A percentile compares a stretch with the other conserved stretches of the same genome.
These are phyloP conservation scores for Sebastes oblongus DNA, from an alignment of 2,797 vertebrate species.

Conservation along the genomic window DNA sequence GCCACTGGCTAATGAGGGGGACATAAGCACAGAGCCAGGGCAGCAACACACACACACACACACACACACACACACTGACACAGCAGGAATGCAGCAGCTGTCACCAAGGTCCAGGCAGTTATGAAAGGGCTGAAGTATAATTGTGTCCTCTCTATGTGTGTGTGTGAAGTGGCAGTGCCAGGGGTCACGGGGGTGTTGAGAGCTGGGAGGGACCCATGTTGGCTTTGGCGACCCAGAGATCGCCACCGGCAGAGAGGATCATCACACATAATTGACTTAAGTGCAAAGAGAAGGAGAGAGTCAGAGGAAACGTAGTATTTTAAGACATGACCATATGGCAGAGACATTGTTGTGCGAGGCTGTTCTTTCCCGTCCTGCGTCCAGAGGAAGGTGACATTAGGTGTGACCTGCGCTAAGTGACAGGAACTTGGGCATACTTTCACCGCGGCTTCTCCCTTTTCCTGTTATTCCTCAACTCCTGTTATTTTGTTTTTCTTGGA, in stretches of 20 bases:
- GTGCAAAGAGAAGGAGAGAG: not conserved
- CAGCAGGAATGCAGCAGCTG: conserved; percentile 75
- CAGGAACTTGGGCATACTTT: conserved; percentile 78
- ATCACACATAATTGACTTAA: conserved; percentile 42
- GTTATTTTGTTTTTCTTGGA: conserved; percentile 75
- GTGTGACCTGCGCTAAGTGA: conserved; percentile 78
- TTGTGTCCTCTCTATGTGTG: conserved; percentile 10
- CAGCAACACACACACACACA: too few relatives aligned
- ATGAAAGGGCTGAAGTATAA: conserved; percentile 49
- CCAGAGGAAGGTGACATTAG: conserved; percentile 75
- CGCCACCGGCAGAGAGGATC: conserved; percentile 34
- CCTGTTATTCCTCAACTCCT: conserved; percentile 81
- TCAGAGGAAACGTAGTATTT: conserved; percentile 39
- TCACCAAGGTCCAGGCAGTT: conserved; percentile 63
- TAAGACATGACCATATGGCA: conserved; percentile 50
- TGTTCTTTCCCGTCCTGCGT: conserved; percentile 42
- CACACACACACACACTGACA: conserved; percentile 31
- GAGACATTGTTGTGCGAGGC: conserved; percentile 58
- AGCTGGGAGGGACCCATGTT: conserved; percentile 29
- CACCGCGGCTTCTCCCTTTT: conserved; percentile 78
- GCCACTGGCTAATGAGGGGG: too few relatives aligned
- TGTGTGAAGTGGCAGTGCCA: conserved; percentile 20
- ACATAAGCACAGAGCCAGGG: too few relatives aligned
- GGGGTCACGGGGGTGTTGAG: conserved; percentile 37
- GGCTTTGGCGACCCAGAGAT: conserved; percentile 30